Evolutionary conservation across 2,797 vertebrate species (phyloP).

Genomic region (Holocentrus rufus): DNA sequence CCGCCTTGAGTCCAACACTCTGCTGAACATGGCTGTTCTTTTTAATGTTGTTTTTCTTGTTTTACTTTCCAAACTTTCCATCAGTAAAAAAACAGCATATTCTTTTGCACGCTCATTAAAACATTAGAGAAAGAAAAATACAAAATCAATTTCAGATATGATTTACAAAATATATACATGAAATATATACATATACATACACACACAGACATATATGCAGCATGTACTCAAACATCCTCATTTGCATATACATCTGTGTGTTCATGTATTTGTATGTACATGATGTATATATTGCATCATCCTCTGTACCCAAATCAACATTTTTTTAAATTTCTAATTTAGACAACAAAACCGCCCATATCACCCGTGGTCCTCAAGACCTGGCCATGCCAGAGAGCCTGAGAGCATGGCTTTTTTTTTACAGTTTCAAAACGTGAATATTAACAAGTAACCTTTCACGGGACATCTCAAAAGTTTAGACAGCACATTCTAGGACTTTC

Average conservation of each 20-base stretch:
- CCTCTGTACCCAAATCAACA: slow-evolving; percentile 27
- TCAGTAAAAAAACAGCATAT: slow-evolving; percentile 50
- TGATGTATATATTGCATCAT: slow-evolving; percentile 76
- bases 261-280: slow-evolving; percentile 79
- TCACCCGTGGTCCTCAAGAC: slow-evolving; percentile 18
- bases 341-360: slow-evolving; percentile 23
- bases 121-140: slow-evolving; percentile 66
- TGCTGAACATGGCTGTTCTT: slow-evolving; percentile 24
- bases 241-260: slow-evolving; percentile 72
- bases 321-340: slow-evolving; percentile 5
- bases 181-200: slow-evolving; percentile 79
- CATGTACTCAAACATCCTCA: slow-evolving; percentile 38
- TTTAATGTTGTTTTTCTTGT: slow-evolving; percentile 38
- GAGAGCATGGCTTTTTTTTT: slow-evolving; percentile 11
- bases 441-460: slow-evolving; percentile 21
- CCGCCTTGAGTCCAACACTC: background rate
- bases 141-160: slow-evolving; percentile 62
- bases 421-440: slow-evolving; percentile 14
- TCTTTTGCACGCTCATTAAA: slow-evolving; percentile 53
- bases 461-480: slow-evolving; percentile 12
- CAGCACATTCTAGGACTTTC: slow-evolving; percentile 14
- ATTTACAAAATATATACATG: slow-evolving; percentile 84
- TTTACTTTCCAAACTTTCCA: slow-evolving; percentile 34
- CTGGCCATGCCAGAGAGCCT: slow-evolving; percentile 25
- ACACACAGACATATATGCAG: slow-evolving; percentile 73